Conservation (phyloP, 1,140 invertebrate species). For the Lutraria rhynchaena region DNA sequence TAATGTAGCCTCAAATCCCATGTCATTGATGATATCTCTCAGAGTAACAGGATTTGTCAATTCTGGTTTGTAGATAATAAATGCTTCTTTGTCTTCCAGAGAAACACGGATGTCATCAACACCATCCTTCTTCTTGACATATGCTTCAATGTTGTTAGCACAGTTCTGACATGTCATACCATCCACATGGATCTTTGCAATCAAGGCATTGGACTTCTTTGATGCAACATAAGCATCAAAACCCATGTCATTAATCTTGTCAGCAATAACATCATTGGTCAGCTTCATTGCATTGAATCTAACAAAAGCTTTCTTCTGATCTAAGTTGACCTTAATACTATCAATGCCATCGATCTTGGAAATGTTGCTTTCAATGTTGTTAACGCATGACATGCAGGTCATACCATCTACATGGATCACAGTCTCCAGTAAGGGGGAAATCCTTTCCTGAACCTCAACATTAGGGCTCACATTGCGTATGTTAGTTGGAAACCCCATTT, state of each 20-base stretch:
- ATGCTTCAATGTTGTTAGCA: constrained; percentile 81
- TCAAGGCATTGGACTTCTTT: constrained; percentile 51
- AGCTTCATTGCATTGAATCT: constrained; percentile 71
- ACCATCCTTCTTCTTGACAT: constrained; percentile 71
- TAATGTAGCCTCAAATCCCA: constrained; percentile 80
- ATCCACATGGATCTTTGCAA: constrained; percentile 67
- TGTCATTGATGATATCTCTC: constrained; percentile 77
- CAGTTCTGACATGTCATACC: constrained; percentile 83
- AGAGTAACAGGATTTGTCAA: constrained; percentile 68
- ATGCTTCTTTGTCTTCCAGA: constrained; percentile 73
- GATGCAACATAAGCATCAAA: constrained; percentile 73
- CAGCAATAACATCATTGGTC: constrained; percentile 66
- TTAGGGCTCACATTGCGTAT: constrained; percentile 63
- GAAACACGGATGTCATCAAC: constrained; percentile 78
- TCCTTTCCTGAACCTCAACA: constrained; percentile 14
- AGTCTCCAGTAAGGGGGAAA: constrained; percentile 23
- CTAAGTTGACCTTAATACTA: constrained; percentile 83
- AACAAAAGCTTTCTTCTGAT: constrained; percentile 75
- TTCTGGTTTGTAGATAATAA: constrained; percentile 74
- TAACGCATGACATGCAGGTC: constrained; percentile 81
- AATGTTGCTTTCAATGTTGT: constrained; percentile 78
- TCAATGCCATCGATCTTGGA: constrained; percentile 72
- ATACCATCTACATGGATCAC: constrained; percentile 72
- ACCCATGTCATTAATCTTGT: constrained; percentile 81
- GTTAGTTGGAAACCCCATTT: constrained; percentile 75